Evolutionary conservation across 2,113 vertebrate species (phyloP).

Genomic region (Edolisoma coerulescens): DNA sequence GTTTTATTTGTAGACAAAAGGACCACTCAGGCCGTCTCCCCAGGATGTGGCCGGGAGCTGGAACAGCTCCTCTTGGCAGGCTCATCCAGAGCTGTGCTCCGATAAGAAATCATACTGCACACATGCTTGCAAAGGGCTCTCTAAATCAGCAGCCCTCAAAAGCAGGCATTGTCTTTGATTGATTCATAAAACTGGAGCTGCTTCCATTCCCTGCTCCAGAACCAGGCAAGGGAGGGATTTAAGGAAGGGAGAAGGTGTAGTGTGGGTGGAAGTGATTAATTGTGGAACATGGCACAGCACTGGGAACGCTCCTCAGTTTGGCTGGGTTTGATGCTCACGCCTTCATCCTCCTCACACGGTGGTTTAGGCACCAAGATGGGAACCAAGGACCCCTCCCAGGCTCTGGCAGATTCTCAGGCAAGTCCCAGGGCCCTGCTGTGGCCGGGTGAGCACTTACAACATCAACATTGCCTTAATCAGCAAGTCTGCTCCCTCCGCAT

Average conservation of each 20-base stretch:
- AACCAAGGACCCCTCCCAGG: neutral
- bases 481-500: neutral
- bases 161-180: slow-evolving; percentile 46
- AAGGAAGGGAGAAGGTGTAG: neutral
- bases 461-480: neutral
- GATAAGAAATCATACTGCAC: slow-evolving; percentile 46
- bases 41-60: slow-evolving; percentile 5
- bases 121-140: slow-evolving; percentile 27
- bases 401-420: neutral
- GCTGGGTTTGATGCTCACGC: neutral
- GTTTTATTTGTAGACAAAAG: slow-evolving; percentile 64
- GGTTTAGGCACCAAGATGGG: neutral
- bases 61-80: slow-evolving; percentile 43
- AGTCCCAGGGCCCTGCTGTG: neutral
- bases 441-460: neutral
- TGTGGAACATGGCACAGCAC: neutral
- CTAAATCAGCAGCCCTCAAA: slow-evolving; percentile 34
- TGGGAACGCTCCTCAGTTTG: neutral
- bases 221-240: neutral
- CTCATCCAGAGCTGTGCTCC: neutral
- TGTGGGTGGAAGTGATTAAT: slow-evolving; percentile 44
- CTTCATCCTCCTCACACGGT: neutral
- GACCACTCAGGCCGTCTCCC: slow-evolving; percentile 20
- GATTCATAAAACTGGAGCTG: slow-evolving; percentile 58
- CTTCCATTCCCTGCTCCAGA: neutral